Base-by-base conservation (phyloP, 2,888 invertebrate species). In the Xestia sexstrigata region DNA sequence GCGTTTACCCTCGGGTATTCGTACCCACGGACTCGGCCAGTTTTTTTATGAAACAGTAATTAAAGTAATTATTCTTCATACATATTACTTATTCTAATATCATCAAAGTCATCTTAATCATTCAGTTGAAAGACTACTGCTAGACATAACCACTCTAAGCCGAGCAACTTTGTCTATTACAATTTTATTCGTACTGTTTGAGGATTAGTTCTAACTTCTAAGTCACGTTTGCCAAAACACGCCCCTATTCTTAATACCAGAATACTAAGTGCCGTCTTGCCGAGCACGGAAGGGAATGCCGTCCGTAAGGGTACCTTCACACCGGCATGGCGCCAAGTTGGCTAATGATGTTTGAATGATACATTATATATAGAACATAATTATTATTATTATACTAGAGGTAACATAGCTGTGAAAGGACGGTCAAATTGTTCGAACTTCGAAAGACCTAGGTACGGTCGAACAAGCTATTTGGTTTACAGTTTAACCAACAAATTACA, bases 201-300 rank as follows among this genome's bases (percentile, higher is more conserved):
- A 0, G 35, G 23, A 73, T 49, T 26, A 60, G 67, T 69, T 45
- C 52, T 62, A 58, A 71, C 45, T 62, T 62, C 30, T 67, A 8
- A 52, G 78, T 77, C 85, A 84, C 82, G 81, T 81, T 68, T 84
- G 74, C 81, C 81, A 70, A 82, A 82, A 84, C 80, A 82, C 73
- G 73, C 75, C 77, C 76, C 68, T 70, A 63, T 75, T 75, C 66
- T 67, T 78, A 75, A 78, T 74, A 70, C 66, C 85, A 60, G 84
- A 86, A 87, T 87, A 86, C 82, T 84, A 82, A 87, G 79, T 78
- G 74, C 71, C 45, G 66, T 67, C 39, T 71, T 81, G 39, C 58
- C 58, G 60, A 63, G 68, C 55, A 80, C 76, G 82, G 79, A 80
- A 84, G 74, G 80, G 79, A 79, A 82, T 71, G 65, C 68, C 77